Evolutionary conservation across 2,113 vertebrate genomes (phyloP), one percentile per base, ranked within the genome.

Genomic region (Plectropomus leopardus): DNA sequence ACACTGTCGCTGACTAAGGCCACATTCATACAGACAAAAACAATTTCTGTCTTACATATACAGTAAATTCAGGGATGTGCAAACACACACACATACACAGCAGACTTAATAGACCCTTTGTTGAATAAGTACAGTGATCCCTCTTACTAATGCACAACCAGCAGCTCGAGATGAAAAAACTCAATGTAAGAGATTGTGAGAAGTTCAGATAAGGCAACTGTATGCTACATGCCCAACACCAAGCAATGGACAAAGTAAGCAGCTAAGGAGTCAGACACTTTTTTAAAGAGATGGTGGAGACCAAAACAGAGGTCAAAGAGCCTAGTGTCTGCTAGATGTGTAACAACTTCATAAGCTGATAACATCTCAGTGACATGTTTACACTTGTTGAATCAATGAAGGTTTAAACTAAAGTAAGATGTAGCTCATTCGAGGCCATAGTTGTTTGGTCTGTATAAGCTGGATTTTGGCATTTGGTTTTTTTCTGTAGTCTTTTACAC

Each of bases 81-180:
- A 65, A 19, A 72, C 47, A 85, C 48, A 72, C 26, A 70, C 10
- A 51, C 47, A 58, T 21, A 64, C 19, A 34, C 16, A 36, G 26
- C 59, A 42, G 26, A 34, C 53, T 70, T 78, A 70, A 57, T 30
- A 45, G 50, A 68, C 13, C 68, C 42, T 50, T 76, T 70, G 53
- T 48, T 32, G 19, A 23, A 21, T 65, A 48, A 19, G 23, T 28
- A 58, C 51, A 67, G 61, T 61, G 55, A 61, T 60, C 32, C 45
- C 15, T 67, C 53, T 34, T 11, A 64, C 42, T 24, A 34, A 26
- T 17, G n/a, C 19, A 34, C 54, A 68, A 17, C 8, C 26, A 45
- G 26, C 45, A 83, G 60, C 68, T 66, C 51, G 45, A 28, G 32
- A 66, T 59, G 53, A 61, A n/a, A n/a, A n/a, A n/a, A n/a, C n/a